phyloP scores from a whole-genome alignment of 2,888 invertebrate species.

The Mechanitis messenoides region DNA sequence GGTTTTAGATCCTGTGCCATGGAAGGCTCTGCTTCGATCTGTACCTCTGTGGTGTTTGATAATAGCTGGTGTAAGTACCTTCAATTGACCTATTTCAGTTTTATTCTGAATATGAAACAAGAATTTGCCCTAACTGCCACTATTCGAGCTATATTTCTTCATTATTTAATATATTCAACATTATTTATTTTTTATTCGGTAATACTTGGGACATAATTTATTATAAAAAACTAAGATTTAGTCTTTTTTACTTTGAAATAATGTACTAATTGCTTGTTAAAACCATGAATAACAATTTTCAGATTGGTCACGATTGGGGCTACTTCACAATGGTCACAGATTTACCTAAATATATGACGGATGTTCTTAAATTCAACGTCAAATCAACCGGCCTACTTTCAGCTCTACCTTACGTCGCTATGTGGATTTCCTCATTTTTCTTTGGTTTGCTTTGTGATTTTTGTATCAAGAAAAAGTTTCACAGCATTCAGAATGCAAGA shows the following conservation, averaged over 20 bases:
- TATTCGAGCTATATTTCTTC: too few relatives aligned
- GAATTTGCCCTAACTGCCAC: too few relatives aligned
- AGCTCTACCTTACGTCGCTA: constrained; percentile 80
- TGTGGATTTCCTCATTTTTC: constrained; percentile 80
- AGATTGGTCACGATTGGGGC: constrained; percentile 83
- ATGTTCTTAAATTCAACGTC: constrained; percentile 80
- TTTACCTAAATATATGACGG: constrained; percentile 82
- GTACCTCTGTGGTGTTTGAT: constrained; percentile 83
- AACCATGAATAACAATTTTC: constrained; percentile 9
- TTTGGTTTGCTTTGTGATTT: constrained; percentile 84
- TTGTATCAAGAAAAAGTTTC: constrained; percentile 76
- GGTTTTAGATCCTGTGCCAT: constrained; percentile 78
- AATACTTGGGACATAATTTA: too few relatives aligned
- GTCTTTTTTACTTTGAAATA: not conserved
- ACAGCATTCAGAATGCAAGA: constrained; percentile 76
- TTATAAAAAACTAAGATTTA: too few relatives aligned
- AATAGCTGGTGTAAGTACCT: constrained; percentile 78
- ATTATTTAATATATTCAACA: too few relatives aligned
- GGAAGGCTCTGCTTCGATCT: constrained; percentile 81
- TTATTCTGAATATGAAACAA: too few relatives aligned
- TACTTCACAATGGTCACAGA: constrained; percentile 84
- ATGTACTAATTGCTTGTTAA: constrained; percentile 1
- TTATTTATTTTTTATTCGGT: too few relatives aligned
- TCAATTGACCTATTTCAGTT: not conserved
- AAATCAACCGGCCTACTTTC: constrained; percentile 79